These are phyloP conservation scores for Venturia canescens DNA, from an alignment of 1,140 invertebrate genomes.

Conservation along the genomic window DNA sequence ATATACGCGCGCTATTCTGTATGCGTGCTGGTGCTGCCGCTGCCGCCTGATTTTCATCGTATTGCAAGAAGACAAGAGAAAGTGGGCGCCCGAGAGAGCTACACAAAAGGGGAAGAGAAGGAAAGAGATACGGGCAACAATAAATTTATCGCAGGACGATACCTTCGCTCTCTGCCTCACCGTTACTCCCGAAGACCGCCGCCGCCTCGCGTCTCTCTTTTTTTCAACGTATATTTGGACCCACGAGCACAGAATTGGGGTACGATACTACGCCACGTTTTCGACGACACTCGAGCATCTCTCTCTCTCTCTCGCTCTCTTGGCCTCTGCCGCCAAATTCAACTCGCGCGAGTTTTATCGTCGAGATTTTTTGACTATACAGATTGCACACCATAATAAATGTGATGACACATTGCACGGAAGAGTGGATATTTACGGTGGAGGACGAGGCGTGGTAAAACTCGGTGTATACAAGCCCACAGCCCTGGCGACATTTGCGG, in stretches of 20 bases:
- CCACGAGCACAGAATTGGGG: too few species aligned
- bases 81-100: not conserved
- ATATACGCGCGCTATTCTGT: not conserved
- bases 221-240: conserved; percentile 6
- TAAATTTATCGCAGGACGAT: conserved; percentile 39
- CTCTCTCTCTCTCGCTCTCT: too few species aligned
- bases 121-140: conserved; percentile 30
- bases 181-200: conserved; percentile 15
- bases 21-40: too few species aligned
- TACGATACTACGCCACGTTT: not conserved
- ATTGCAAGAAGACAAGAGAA: conserved; percentile 1
- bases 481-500: not conserved
- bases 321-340: conserved; percentile 13
- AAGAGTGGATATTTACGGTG: not conserved
- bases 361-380: conserved; percentile 26
- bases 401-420: conserved; percentile 31
- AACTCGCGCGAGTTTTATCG: conserved; percentile 29
- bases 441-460: not conserved
- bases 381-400: conserved; percentile 31
- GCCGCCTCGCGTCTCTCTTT: conserved; percentile 1
- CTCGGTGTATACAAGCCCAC: not conserved
- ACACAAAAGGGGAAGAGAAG: not conserved
- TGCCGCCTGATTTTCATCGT: conserved; percentile 30
- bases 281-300: not conserved
- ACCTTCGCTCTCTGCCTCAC: not conserved